Evolutionary conservation across 2,113 vertebrate species (phyloP).

Genomic region (Pavo muticus): DNA sequence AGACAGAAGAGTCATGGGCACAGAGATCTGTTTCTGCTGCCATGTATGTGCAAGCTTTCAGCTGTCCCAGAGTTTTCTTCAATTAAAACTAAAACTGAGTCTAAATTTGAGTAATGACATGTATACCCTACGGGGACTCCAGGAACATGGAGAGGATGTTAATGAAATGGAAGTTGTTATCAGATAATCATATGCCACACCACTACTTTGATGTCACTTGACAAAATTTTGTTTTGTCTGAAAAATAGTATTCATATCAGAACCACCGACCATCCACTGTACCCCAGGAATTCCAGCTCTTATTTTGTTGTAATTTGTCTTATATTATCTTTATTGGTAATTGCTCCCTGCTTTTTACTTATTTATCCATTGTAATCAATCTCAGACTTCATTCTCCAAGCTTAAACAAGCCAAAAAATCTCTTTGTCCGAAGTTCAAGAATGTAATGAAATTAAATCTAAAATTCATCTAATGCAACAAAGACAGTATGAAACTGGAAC

Average conservation of each 20-base stretch:
- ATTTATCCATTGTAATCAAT: background rate
- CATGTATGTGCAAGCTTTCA: background rate
- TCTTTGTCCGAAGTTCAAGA: background rate
- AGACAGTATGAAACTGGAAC: background rate
- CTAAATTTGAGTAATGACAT: background rate
- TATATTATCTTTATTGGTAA: background rate
- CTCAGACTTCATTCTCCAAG: background rate
- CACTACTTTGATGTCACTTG: background rate
- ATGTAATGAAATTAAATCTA: background rate
- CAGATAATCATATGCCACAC: background rate
- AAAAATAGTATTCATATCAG: background rate
- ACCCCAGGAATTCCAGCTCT: background rate
- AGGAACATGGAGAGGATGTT: background rate
- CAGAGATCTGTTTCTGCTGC: background rate
- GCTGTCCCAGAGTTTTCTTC: background rate
- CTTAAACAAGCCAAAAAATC: background rate
- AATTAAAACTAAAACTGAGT: background rate
- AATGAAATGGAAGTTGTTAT: background rate
- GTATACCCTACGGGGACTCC: background rate
- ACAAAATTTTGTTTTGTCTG: background rate
- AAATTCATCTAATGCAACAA: background rate
- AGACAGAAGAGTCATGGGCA: background rate
- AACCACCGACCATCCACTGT: background rate
- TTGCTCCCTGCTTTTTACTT: background rate
- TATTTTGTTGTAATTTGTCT: background rate